Percentiles rank a stretch among this genome's conserved stretches.
Conservation (phyloP, 2,888 invertebrate genomes). For the Troides oblongomaculatus region DNA sequence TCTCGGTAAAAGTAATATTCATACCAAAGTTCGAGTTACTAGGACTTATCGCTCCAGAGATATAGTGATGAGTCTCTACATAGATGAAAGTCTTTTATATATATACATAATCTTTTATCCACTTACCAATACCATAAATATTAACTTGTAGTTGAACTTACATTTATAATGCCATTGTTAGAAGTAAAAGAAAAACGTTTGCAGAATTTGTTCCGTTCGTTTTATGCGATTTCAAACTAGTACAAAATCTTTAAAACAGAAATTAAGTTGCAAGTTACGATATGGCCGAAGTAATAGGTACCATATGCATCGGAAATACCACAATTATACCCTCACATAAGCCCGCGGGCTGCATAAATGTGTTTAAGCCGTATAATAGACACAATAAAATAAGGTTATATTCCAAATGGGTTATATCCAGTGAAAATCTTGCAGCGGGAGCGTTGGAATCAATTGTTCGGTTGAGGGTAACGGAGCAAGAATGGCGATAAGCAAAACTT, state of each 20-base stretch:
- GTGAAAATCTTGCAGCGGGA: constrained; percentile 51
- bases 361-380: constrained; percentile 53
- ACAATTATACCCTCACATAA: constrained; percentile 26
- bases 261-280: constrained; percentile 26
- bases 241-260: constrained; percentile 10
- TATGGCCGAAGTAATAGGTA: constrained; percentile 15
- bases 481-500: constrained; percentile 70
- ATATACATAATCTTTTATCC: too few species aligned
- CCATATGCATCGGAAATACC: constrained; percentile 28
- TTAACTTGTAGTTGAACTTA: too few species aligned
- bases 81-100: too few species aligned
- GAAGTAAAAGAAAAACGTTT: neutral
- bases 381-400: constrained; percentile 66
- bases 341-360: constrained; percentile 34
- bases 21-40: too few species aligned
- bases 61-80: too few species aligned
- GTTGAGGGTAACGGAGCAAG: constrained; percentile 66
- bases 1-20: too few species aligned
- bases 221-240: neutral
- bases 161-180: too few species aligned
- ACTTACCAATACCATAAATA: too few species aligned
- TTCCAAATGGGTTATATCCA: constrained; percentile 57
- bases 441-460: constrained; percentile 70
- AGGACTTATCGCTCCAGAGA: too few species aligned
- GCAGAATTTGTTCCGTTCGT: neutral